Conservation (phyloP, 1,140 invertebrate genomes). For the Euschistus heros region DNA sequence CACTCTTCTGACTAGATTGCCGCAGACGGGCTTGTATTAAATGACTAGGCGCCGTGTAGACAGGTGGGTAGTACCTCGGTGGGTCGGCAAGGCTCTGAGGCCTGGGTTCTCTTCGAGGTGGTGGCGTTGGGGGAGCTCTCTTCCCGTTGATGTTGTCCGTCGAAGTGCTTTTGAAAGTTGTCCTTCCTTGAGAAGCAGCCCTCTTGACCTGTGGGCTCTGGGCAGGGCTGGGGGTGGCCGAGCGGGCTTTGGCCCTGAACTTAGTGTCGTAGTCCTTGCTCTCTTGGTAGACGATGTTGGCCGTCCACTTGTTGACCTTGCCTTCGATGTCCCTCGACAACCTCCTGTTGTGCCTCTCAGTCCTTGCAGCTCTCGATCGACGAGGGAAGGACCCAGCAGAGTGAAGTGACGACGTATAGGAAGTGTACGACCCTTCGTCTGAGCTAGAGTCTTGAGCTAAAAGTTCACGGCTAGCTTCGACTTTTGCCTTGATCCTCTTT, state of each 20-base stretch:
- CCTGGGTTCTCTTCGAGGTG: not conserved
- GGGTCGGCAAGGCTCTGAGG: slow-evolving; percentile 15
- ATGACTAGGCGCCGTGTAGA: slow-evolving; percentile 7
- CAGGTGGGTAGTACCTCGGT: not conserved
- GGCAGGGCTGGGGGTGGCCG: slow-evolving; percentile 32
- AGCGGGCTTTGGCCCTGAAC: slow-evolving; percentile 26
- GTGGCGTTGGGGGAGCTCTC: slow-evolving; percentile 14
- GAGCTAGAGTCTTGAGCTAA: slow-evolving; percentile 53
- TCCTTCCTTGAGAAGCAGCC: slow-evolving; percentile 16
- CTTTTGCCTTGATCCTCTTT: slow-evolving; percentile 50
- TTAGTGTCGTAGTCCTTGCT: slow-evolving; percentile 32
- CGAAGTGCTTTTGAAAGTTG: not conserved
- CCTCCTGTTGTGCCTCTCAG: slow-evolving; percentile 64
- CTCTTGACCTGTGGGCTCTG: slow-evolving; percentile 29
- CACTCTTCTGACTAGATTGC: slow-evolving; percentile 20
- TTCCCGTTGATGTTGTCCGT: slow-evolving; percentile 18
- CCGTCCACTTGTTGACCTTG: slow-evolving; percentile 19
- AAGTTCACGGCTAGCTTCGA: slow-evolving; percentile 50
- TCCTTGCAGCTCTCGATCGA: slow-evolving; percentile 53
- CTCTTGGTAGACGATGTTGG: slow-evolving; percentile 25
- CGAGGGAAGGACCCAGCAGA: slow-evolving; percentile 42
- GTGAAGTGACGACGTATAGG: slow-evolving; percentile 20
- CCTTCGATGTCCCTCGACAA: slow-evolving; percentile 53
- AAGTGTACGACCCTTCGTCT: slow-evolving; percentile 44
- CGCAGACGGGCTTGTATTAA: slow-evolving; percentile 5